Conservation (phyloP, 53 echinoderm and acorn worm species). For the Holothuria leucospilota region DNA sequence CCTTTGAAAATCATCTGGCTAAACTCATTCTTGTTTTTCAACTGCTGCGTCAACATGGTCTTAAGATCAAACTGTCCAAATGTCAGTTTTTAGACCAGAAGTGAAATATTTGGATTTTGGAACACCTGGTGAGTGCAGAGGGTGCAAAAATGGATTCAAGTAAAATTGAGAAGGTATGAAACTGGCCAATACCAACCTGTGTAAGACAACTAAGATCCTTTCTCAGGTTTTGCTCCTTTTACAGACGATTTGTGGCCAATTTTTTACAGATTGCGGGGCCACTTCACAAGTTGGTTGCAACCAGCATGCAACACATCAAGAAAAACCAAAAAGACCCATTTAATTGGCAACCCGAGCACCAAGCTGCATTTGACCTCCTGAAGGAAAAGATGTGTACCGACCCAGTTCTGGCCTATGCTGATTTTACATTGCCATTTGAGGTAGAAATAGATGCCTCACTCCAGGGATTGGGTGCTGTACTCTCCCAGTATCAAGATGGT, state of each 20-base stretch:
- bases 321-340: conserved; percentile 3
- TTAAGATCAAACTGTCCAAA: conserved; percentile 62
- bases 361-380: conserved; percentile 56
- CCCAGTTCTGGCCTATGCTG: conserved; percentile 63
- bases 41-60: conserved; percentile 44
- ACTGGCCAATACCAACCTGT: not conserved
- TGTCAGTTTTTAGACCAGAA: conserved; percentile 43
- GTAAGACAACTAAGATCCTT: conserved; percentile 16
- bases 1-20: conserved; percentile 14
- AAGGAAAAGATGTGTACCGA: conserved; percentile 45
- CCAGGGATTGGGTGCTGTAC: conserved; percentile 62
- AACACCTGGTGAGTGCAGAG: not conserved
- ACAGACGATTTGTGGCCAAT: conserved; percentile 29
- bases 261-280: conserved; percentile 29
- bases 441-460: conserved; percentile 56
- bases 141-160: not conserved
- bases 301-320: not conserved
- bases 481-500: conserved; percentile 61
- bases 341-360: conserved; percentile 50
- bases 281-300: conserved; percentile 29
- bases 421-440: conserved; percentile 61
- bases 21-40: conserved; percentile 45
- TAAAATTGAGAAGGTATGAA: conserved; percentile 15
- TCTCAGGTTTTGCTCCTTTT: conserved; percentile 39
- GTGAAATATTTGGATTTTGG: conserved; percentile 30